Base-by-base conservation (phyloP, 2,797 vertebrate genomes). In the Eulemur mongoz region DNA sequence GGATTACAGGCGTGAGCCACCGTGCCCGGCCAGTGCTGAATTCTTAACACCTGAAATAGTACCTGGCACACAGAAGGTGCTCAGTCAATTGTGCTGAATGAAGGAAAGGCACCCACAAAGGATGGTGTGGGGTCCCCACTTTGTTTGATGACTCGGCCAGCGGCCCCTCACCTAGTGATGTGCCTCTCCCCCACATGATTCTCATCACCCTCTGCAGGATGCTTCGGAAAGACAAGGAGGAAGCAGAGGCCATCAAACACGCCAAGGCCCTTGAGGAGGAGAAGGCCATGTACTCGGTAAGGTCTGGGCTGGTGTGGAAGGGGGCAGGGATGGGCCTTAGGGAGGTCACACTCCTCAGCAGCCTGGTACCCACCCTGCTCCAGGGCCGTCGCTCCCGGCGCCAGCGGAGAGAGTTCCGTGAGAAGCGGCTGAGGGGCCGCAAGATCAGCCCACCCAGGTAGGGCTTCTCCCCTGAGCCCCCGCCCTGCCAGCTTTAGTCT, bases 371-470 rank as follows among this genome's bases (percentile, higher is more conserved):
- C 5, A 30, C 65, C 90, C 11, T 32, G 1, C 22, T 78, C 17
- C 97, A 99, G 99, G 99, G 99, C 79, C 99, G 99, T 0, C 99
- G 99, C 18, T 99, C 99, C 40, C 99, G 99, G 67, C 99, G 99
- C 91, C 99, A 99, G 97, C 98, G 99, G 96, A 99, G 99, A 94
- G 99, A 99, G 93, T 99, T 99, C 96, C 98, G 99, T 97, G 99
- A 99, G 97, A 99, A 99, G 98, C 99, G 99, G 70, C 98, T 99
- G 89, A 99, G 99, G 93, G 99, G 99, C 0, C 98, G 99, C 95
- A 99, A 99, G 97, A 99, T 99, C 98, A 99, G 99, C 97, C 99
- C 99, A 3, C 99, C 99, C 23, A 99, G 99, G 99, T 99, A 98
- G 85, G 92, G 25, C 35, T 10, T 32, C 14, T 80, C 15, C 7